Evolutionary conservation across 1,140 invertebrate genomes (phyloP).

Genomic region (Ridgeia piscesae): DNA sequence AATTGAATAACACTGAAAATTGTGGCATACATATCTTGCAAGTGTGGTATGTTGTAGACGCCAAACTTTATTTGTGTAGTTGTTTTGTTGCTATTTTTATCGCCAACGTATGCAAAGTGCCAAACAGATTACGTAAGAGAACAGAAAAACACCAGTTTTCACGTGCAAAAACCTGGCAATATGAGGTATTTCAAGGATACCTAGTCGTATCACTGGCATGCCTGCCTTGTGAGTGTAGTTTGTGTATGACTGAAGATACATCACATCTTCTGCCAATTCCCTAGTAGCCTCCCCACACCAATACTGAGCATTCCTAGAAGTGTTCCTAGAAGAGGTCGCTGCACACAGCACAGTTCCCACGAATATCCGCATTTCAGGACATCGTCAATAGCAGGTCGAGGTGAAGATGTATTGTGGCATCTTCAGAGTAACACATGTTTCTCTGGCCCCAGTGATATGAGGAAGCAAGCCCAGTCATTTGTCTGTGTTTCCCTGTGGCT

Average conservation of each 20-base stretch:
- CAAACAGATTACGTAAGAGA: neutral
- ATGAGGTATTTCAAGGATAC: neutral
- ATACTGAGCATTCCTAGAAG: neutral
- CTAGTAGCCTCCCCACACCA: neutral
- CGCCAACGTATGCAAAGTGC: neutral
- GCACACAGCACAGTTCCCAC: neutral
- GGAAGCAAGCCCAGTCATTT: neutral
- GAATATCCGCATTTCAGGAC: neutral
- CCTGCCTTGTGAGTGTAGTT: neutral
- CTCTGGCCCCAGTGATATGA: neutral
- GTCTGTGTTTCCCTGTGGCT: neutral
- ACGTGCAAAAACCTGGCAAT: neutral
- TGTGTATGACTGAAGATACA: neutral
- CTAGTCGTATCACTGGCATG: neutral
- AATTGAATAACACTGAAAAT: neutral
- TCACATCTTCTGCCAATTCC: neutral
- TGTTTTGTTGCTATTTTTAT: neutral
- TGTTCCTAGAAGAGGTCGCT: neutral
- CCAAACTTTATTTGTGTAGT: neutral
- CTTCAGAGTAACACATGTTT: neutral
- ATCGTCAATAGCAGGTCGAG: neutral
- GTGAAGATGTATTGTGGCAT: slow-evolving; percentile 5
- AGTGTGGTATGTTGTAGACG: too few relatives aligned
- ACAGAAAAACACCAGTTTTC: neutral
- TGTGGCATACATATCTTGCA: neutral